Conservation (phyloP, 2,113 vertebrate genomes). For the Fukomys damarensis region DNA sequence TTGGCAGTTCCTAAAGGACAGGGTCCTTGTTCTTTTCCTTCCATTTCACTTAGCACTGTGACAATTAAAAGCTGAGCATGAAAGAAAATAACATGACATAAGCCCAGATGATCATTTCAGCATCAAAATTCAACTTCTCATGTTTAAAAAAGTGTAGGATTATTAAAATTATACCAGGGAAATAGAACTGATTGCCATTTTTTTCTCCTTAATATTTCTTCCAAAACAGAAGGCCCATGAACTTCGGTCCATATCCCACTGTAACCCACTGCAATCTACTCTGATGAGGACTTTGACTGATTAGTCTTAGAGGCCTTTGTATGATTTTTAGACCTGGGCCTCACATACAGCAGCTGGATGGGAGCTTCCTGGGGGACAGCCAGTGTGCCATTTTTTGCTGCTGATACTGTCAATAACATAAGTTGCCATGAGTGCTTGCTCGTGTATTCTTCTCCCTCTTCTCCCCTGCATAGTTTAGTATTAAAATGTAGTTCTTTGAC, state of each 20-base stretch:
- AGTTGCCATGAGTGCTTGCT: not conserved
- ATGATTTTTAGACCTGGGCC: not conserved
- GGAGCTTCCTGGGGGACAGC: not conserved
- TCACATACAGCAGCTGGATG: not conserved
- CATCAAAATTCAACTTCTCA: not conserved
- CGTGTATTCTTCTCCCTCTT: not conserved
- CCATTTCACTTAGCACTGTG: not conserved
- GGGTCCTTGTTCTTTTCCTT: conserved; percentile 26
- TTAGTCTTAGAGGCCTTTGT: not conserved
- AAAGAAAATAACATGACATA: not conserved
- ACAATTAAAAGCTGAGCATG: not conserved
- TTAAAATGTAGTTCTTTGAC: not conserved
- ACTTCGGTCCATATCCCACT: not conserved
- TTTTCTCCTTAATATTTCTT: not conserved
- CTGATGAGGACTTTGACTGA: not conserved
- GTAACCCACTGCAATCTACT: not conserved
- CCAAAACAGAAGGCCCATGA: not conserved
- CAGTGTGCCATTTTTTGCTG: not conserved
- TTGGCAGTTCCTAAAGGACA: not conserved
- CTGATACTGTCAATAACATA: not conserved
- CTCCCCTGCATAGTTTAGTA: not conserved
- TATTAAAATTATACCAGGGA: not conserved
- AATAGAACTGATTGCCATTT: not conserved
- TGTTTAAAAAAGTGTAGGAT: not conserved
- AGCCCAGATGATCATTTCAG: not conserved